Evolutionary conservation across 35 echinoderm and acorn worm genomes (phyloP).

Genomic region (Ophiothrix spiculata): DNA sequence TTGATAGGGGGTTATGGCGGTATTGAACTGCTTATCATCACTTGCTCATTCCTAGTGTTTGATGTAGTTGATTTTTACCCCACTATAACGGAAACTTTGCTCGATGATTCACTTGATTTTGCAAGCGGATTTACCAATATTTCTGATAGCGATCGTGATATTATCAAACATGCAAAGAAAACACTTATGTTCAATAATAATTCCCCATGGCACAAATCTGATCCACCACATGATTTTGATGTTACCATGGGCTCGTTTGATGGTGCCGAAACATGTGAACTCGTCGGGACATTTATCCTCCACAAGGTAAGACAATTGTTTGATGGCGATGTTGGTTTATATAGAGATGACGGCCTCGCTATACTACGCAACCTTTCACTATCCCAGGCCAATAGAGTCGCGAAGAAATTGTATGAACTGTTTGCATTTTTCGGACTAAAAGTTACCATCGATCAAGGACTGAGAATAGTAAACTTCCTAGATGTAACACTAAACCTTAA

Average conservation of each 20-base stretch:
- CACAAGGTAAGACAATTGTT: conserved; percentile 7
- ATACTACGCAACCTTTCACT: conserved; percentile 1
- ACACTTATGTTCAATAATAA: background rate
- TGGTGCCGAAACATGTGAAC: conserved; percentile 44
- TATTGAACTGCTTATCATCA: too few species aligned
- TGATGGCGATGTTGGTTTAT: conserved; percentile 19
- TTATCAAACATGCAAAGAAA: conserved; percentile 23
- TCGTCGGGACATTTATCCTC: conserved; percentile 28
- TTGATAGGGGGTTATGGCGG: too few species aligned
- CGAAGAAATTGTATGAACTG: conserved; percentile 19
- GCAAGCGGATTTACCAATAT: background rate
- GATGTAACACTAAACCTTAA: conserved; percentile 19
- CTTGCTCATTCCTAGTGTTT: background rate
- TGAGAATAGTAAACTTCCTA: conserved; percentile 20
- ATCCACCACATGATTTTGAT: background rate
- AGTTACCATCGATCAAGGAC: conserved; percentile 12
- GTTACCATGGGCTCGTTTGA: conserved; percentile 51
- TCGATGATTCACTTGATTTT: conserved; percentile 20
- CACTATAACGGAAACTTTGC: background rate
- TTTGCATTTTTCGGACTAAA: conserved; percentile 19
- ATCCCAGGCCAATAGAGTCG: conserved; percentile 2
- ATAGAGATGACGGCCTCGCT: conserved; percentile 43
- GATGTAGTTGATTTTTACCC: conserved; percentile 1
- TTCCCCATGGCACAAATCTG: background rate
- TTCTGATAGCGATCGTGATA: conserved; percentile 3